Conservation (phyloP, 2,797 vertebrate species). For the Acanthis flammea region DNA sequence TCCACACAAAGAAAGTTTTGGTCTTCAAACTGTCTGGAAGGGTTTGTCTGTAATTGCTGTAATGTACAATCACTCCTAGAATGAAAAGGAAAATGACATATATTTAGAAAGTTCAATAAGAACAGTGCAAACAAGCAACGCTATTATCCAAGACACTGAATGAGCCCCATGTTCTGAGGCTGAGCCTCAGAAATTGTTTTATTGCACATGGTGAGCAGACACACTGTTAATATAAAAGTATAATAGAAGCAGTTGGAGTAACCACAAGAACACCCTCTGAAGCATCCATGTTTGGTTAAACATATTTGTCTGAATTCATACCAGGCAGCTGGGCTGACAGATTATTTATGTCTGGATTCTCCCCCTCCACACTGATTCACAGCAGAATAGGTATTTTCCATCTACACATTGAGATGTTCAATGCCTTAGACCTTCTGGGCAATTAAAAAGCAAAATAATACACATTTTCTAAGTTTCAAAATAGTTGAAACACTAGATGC, state of each 20-base stretch:
- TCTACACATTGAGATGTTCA: neutral
- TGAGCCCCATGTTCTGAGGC: conserved; percentile 44
- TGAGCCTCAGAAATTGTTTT: conserved; percentile 56
- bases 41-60: conserved; percentile 72
- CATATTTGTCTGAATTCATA: conserved; percentile 51
- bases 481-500: neutral
- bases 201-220: conserved; percentile 58
- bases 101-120: conserved; percentile 70
- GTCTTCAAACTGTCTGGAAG: conserved; percentile 70
- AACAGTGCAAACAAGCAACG: conserved; percentile 56
- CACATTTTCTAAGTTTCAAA: neutral
- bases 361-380: neutral
- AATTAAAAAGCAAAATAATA: neutral
- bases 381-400: neutral
- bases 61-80: conserved; percentile 64
- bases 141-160: conserved; percentile 49
- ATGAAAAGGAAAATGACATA: conserved; percentile 69
- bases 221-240: conserved; percentile 47
- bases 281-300: conserved; percentile 40
- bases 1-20: conserved; percentile 72
- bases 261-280: conserved; percentile 43
- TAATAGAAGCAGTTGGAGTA: conserved; percentile 52
- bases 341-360: conserved; percentile 24
- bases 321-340: conserved; percentile 24
- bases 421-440: neutral